Conservation (phyloP, 2,888 invertebrate species). For the Gortyna flavago region DNA sequence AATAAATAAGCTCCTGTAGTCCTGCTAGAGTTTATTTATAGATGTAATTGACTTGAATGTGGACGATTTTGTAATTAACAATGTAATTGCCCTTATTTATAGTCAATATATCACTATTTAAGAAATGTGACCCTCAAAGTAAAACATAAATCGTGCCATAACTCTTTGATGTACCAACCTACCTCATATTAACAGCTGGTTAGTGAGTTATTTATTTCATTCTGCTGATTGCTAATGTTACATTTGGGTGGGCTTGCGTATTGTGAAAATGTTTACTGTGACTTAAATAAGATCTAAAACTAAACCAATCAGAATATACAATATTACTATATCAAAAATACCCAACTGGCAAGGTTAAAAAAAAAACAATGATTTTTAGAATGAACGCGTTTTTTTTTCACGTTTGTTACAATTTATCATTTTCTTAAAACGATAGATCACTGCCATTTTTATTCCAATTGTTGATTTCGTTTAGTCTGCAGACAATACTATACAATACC, state of each 20-base stretch:
- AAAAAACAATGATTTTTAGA: background rate
- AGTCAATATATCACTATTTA: constrained; percentile 51
- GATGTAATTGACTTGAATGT: constrained; percentile 23
- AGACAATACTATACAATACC: background rate
- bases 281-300: no score
- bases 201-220: background rate
- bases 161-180: constrained; percentile 15
- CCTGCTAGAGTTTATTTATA: constrained; percentile 7
- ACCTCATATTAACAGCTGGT: background rate
- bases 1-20: background rate
- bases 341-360: no score
- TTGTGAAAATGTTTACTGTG: no score
- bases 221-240: background rate
- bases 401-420: background rate
- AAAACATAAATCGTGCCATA: constrained; percentile 39
- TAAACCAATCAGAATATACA: no score
- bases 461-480: background rate
- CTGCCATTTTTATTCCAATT: background rate
- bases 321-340: no score
- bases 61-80: constrained; percentile 44
- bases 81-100: constrained; percentile 48
- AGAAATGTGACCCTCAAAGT: constrained; percentile 40
- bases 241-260: background rate
- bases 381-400: background rate
- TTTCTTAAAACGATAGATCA: background rate